These are phyloP conservation scores for Xylota segnis DNA, from an alignment of 2,888 invertebrate species.

Conservation along the genomic window DNA sequence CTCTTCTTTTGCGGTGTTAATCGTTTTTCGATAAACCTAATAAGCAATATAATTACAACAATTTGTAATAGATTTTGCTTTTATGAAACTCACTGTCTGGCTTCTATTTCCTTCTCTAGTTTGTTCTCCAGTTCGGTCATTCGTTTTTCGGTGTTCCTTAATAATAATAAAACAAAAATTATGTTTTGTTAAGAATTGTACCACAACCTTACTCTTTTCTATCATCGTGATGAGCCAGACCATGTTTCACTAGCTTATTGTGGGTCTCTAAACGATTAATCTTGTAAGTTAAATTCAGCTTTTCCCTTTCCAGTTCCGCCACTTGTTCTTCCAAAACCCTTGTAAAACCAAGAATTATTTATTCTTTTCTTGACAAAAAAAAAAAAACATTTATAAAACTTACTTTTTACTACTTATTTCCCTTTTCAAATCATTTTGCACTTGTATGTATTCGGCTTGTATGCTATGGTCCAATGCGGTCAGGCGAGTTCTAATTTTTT, in stretches of 20 bases:
- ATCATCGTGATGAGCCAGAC: too few species aligned
- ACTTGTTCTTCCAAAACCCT: background rate
- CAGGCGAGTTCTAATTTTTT: background rate
- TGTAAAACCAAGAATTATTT: background rate
- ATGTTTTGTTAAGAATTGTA: too few species aligned
- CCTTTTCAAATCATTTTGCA: background rate
- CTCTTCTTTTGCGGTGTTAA: too few species aligned
- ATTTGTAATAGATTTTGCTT: background rate
- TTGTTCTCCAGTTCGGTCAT: background rate
- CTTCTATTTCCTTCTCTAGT: background rate
- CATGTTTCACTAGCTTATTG: too few species aligned
- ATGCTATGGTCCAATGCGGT: background rate
- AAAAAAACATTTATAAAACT: background rate
- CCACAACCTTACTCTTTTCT: too few species aligned
- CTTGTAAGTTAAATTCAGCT: background rate
- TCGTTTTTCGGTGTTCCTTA: background rate
- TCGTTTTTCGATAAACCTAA: too few species aligned
- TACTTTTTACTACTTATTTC: background rate
- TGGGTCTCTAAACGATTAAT: too few species aligned
- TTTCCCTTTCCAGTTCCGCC: background rate
- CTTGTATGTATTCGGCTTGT: background rate
- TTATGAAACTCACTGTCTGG: background rate
- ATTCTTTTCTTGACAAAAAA: background rate
- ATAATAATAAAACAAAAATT: too few species aligned
- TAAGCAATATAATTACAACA: too few species aligned